Evolutionary conservation across 92 coral and sea anemone genomes (phyloP), one percentile per base, ranked within the genome.

Genomic region (Phenganax stokvisi): DNA sequence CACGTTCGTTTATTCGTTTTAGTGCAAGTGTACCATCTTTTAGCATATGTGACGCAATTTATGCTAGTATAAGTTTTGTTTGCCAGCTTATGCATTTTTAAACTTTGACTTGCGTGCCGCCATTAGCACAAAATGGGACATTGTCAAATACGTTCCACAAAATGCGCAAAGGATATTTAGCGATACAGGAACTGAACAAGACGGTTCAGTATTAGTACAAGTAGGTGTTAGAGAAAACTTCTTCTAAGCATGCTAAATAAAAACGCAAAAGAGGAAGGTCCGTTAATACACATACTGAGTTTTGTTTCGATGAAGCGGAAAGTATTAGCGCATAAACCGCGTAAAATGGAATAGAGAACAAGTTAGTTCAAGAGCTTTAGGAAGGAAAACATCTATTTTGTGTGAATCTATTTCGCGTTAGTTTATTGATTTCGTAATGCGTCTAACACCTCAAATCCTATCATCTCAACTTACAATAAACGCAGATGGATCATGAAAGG

Each of bases 401-500:
- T 60, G 9, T 76, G 11, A 57, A 29, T 20, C 56, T 31, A 68
- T 68, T 68, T 68, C 47, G 53, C 54, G 73, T 68, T 68, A 31
- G 54, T 54, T 29, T 29, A 59, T 76, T 59, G 81, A 57, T 57
- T 51, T 15, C 81, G 28, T 76, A 76, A 76, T 59, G 81, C 70
- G 81, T 59, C 52, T 57, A 76, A 76, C 81, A 76, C 70, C 81
- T 60, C 47, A 76, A 76, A 31, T 57, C 70, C 37, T 76, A 57
- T 76, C 52, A 57, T 37, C 70, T 76, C 56, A 57, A 20, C 70
- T 30, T 57, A 57, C 81, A 76, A 76, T 17, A 57, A 76, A 59
- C 70, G 57, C 81, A n/a, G 28, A 20, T 20, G 25, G 70, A 47
- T 37, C 81, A 11, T 47, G 56, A 29, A 76, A 58, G 61, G 53